Evolutionary conservation across 2,113 vertebrate genomes (phyloP).

Genomic region (Egretta garzetta): DNA sequence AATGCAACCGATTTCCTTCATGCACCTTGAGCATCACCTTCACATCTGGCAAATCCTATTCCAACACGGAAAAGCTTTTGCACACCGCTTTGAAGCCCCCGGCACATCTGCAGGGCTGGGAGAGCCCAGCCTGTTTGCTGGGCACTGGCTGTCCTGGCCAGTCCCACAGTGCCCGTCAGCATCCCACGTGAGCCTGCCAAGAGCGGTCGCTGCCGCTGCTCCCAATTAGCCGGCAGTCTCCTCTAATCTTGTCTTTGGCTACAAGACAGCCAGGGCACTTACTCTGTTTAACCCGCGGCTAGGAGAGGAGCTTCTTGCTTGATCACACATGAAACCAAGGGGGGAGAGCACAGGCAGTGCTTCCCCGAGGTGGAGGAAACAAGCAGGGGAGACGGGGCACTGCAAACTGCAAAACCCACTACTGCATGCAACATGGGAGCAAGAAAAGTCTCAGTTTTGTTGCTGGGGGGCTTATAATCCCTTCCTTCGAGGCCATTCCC

Average conservation of each 20-base stretch:
- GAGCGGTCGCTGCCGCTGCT: not conserved
- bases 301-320: not conserved
- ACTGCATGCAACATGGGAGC: rapidly evolving
- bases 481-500: not conserved
- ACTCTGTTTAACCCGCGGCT: conserved; percentile 19
- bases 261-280: not conserved
- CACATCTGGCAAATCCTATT: not conserved
- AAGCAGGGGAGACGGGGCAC: not conserved
- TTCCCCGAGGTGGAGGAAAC: not conserved
- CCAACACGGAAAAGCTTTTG: not conserved
- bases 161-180: not conserved
- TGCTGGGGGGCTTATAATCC: not conserved
- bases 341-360: rapidly evolving
- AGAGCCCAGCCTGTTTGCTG: not conserved
- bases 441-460: not conserved
- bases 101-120: not conserved
- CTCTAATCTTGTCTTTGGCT: not conserved
- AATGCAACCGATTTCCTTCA: not conserved
- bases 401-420: not conserved
- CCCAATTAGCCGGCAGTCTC: not conserved
- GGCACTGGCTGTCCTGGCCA: not conserved
- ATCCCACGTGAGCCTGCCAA: not conserved
- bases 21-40: not conserved
- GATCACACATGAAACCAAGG: not conserved
- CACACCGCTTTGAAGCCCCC: rapidly evolving